These are phyloP conservation scores for Chaetogeoica ovagalla DNA, from an alignment of 2,888 invertebrate genomes.

Conservation along the genomic window DNA sequence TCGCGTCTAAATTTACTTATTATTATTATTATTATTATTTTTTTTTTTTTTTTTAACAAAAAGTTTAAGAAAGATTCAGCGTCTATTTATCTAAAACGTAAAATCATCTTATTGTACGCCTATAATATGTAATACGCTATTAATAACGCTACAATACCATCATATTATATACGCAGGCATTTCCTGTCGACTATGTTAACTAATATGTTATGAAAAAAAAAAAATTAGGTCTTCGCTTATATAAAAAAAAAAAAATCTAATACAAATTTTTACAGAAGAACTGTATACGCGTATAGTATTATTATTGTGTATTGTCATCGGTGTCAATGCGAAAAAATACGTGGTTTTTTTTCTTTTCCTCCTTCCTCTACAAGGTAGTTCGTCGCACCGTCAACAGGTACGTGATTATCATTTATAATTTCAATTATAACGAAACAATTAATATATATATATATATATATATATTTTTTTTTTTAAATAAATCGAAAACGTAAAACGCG, in stretches of 20 bases:
- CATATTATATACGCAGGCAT: neutral
- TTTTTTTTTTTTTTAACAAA: slow-evolving; percentile 1
- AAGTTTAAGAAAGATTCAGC: neutral
- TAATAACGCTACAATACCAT: neutral
- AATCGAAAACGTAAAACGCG: too few relatives aligned
- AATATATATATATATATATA: too few relatives aligned
- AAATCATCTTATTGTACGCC: slow-evolving; percentile 10
- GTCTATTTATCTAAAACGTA: slow-evolving; percentile 13
- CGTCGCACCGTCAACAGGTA: too few relatives aligned
- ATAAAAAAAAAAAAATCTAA: neutral
- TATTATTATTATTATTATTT: too few relatives aligned
- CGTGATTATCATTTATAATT: too few relatives aligned
- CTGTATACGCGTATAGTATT: neutral
- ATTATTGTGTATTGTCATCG: slow-evolving; percentile 10
- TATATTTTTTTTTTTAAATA: too few relatives aligned
- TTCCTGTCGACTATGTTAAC: neutral
- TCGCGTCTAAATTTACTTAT: neutral
- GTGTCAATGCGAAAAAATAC: neutral
- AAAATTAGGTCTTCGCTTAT: neutral
- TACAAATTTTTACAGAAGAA: neutral
- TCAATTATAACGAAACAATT: too few relatives aligned
- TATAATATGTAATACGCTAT: neutral
- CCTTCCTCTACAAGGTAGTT: neutral
- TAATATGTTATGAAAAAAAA: neutral
- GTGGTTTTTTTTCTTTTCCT: neutral